Evolutionary conservation across 2,113 vertebrate genomes (phyloP).

Genomic region (Trichechus manatus): DNA sequence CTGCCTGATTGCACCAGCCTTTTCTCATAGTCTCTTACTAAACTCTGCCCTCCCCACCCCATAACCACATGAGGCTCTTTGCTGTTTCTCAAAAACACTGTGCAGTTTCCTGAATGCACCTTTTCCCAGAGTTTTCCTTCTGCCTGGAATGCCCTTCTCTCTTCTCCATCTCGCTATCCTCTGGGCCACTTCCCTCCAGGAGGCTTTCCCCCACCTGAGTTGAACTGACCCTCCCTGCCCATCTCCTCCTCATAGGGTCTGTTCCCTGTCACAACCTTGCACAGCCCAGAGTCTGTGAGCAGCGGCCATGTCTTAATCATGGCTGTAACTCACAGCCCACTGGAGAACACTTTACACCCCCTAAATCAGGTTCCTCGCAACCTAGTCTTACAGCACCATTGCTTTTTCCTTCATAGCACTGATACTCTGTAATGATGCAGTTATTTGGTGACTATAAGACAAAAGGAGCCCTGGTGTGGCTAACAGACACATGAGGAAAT

Average conservation of each 20-base stretch:
- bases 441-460: constrained; percentile 3
- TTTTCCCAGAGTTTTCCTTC: background rate
- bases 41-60: background rate
- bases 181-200: background rate
- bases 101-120: background rate
- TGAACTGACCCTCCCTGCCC: background rate
- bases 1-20: background rate
- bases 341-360: background rate
- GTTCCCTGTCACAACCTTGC: background rate
- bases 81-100: background rate
- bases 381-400: background rate
- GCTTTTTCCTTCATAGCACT: background rate
- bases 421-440: background rate
- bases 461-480: background rate
- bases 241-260: background rate
- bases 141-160: background rate
- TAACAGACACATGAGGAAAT: too few relatives aligned
- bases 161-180: background rate
- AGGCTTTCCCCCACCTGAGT: background rate
- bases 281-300: background rate
- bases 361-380: background rate
- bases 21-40: background rate
- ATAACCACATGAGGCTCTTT: background rate
- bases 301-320: background rate
- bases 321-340: background rate